Base-by-base conservation (phyloP, 2,797 vertebrate species). In the Eremophila alpestris region DNA sequence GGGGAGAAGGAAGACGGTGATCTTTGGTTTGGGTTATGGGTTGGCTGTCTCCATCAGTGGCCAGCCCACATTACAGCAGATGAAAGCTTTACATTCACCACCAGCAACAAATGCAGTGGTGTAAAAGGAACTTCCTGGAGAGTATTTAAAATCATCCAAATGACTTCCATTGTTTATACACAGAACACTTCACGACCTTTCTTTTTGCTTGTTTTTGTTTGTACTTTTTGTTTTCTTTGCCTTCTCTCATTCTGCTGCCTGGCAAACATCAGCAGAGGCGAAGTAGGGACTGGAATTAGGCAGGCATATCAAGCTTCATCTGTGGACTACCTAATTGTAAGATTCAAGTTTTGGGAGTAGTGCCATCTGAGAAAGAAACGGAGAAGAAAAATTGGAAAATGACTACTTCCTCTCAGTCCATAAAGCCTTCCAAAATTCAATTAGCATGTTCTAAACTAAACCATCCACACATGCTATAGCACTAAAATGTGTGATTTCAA, bases 371-470 rank as follows among this genome's bases (percentile, higher is more conserved):
- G 83, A 90, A 95, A 45, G 83, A 93, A 86, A 91, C 0, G 2
- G n/a, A 67, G 36, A 82, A 70, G 48, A 95, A 89, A 95, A 97
- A 91, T 29, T 89, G 83, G 75, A 87, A 81, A 96, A 97, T 83
- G 13, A 86, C 75, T 94, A 92, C 93, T 94, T 94, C 77, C 93
- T 93, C 84, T 92, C 86, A 85, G 90, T 62, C 75, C 81, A 83
- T 69, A 76, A 75, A 95, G 82, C 51, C 67, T 96, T 97, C 94
- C 91, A 97, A 96, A 97, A 94, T 84, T 83, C 95, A 83, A 94
- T 94, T 97, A 96, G 94, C 55, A 81, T 46, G 27, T 88, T 97
- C 51, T 89, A 90, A 97, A 94, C 94, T 79, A 87, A 96, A 90
- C 92, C 89, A 92, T 91, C 51, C 30, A 51, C 73, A 87, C 56